Evolutionary conservation across 2,888 invertebrate species (phyloP), one percentile per base, ranked within the genome.

Genomic region (Sympetrum striolatum): DNA sequence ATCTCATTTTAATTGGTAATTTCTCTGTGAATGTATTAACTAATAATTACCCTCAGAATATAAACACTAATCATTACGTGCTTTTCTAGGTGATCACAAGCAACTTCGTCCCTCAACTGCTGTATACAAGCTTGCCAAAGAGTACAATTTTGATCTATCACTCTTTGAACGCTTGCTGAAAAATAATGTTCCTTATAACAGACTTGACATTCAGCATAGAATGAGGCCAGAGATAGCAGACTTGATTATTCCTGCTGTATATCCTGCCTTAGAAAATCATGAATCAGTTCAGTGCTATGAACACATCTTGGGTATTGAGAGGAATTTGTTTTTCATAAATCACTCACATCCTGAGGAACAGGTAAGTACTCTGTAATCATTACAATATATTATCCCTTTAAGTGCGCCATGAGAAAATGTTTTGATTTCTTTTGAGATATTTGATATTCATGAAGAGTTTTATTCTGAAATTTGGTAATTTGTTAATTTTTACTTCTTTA

Each of bases 81-180:
- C 35, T 25, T n/a, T 92, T 91, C 91, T 93, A 95, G 96, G 96
- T 81, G 98, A 98, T 93, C 98, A 98, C 93, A 96, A 97, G 93
- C 98, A 98, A 93, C 94, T 98, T 0, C 94, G 96, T 53, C 98
- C 98, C 0, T 95, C 95, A 39, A 95, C 96, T 0, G 96, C 96
- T 0, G 96, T 96, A 91, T 96, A 96, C 93, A 94, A 95, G 81
- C 94, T 98, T 90, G 96, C 96, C 0, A 95, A 94, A 92, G 93
- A 96, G 73, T 97, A 95, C 93, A 95, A 96, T 79, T 93, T 98
- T 91, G 97, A 97, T 91, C 94, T 97, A 86, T 98, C 98, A 0
- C 94, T 98, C 12, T 98, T 98, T 94, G 98, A 98, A 92, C 95
- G 98, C 14, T 96, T 98, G 95, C 95, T 98, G 2, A 95, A 95